A percentile compares a stretch with the other conserved stretches of the same genome.
These are phyloP conservation scores for Phylloscopus collybita DNA, from an alignment of 2,797 vertebrate genomes.

Conservation along the genomic window DNA sequence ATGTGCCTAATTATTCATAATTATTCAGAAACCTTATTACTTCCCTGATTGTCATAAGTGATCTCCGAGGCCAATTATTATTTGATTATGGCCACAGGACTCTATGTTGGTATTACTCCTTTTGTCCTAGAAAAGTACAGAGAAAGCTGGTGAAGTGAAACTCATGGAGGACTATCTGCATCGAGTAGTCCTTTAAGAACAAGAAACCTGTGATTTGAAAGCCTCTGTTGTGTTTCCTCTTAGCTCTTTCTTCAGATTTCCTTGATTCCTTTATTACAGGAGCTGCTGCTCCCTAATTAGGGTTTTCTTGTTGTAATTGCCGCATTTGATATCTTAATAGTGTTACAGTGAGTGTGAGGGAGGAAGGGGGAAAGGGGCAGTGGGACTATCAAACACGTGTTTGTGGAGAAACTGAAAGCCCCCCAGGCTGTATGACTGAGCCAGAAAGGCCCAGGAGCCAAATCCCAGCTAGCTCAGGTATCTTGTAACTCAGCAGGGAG, in stretches of 20 bases:
- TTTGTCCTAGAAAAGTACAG: constrained; percentile 59
- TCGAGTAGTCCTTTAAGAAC: constrained; percentile 61
- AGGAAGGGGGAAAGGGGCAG: constrained; percentile 57
- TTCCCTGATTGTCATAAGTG: constrained; percentile 80
- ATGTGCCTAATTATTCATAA: constrained; percentile 85
- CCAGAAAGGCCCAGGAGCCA: background rate
- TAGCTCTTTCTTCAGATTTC: constrained; percentile 44
- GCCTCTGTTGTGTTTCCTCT: constrained; percentile 25
- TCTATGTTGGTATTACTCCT: constrained; percentile 49
- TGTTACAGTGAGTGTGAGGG: constrained; percentile 3
- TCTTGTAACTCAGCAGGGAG: background rate
- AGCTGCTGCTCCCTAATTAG: constrained; percentile 75
- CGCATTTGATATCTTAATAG: constrained; percentile 79
- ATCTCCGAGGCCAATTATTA: constrained; percentile 80
- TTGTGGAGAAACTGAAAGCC: background rate
- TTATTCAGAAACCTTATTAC: constrained; percentile 83
- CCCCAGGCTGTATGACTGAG: background rate
- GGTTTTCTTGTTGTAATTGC: constrained; percentile 74
- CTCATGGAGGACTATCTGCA: background rate
- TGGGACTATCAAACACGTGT: constrained; percentile 40
- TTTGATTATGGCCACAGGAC: constrained; percentile 76
- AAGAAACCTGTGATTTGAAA: constrained; percentile 51
- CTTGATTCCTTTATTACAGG: constrained; percentile 67
- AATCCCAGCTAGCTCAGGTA: constrained; percentile 18
- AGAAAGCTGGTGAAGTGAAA: constrained; percentile 30